phyloP scores from a whole-genome alignment of 2,888 invertebrate genomes.

The Ectobius pallidus region DNA sequence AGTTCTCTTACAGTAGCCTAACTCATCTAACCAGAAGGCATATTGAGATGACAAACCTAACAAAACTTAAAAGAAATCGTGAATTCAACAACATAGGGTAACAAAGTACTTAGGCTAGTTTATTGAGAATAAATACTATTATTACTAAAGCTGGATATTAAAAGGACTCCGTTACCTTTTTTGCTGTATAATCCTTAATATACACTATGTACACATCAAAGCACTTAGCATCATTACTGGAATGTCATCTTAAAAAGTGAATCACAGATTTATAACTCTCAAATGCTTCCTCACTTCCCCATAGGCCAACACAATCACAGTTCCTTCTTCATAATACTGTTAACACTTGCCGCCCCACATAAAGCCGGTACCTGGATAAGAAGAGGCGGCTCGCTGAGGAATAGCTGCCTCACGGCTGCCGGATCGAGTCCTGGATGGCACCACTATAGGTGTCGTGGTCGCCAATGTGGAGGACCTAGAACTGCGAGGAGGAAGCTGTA shows the following conservation, averaged over 20 bases:
- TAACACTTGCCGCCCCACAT: constrained; percentile 25
- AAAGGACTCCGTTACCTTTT: not conserved
- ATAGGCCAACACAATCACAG: not conserved
- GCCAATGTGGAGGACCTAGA: constrained; percentile 19
- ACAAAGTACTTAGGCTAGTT: too few relatives aligned
- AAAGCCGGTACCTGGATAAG: constrained; percentile 35
- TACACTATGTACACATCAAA: not conserved
- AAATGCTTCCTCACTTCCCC: not conserved
- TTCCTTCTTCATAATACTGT: constrained; percentile 14
- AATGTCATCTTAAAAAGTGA: not conserved
- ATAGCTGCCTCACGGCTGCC: constrained; percentile 3
- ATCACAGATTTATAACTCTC: not conserved
- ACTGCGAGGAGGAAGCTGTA: constrained; percentile 14
- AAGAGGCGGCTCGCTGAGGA: constrained; percentile 28
- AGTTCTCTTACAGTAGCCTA: too few relatives aligned
- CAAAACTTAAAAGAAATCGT: too few relatives aligned
- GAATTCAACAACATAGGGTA: too few relatives aligned
- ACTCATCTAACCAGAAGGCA: too few relatives aligned
- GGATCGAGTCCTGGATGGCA: constrained; percentile 33
- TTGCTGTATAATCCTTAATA: not conserved
- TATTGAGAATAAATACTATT: not conserved
- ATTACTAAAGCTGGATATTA: not conserved
- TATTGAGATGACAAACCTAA: too few relatives aligned
- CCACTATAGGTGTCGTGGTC: constrained; percentile 40
- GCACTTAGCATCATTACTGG: too few relatives aligned